Conservation (phyloP, 1,140 invertebrate genomes). For the Drosophila pallidifrons region DNA sequence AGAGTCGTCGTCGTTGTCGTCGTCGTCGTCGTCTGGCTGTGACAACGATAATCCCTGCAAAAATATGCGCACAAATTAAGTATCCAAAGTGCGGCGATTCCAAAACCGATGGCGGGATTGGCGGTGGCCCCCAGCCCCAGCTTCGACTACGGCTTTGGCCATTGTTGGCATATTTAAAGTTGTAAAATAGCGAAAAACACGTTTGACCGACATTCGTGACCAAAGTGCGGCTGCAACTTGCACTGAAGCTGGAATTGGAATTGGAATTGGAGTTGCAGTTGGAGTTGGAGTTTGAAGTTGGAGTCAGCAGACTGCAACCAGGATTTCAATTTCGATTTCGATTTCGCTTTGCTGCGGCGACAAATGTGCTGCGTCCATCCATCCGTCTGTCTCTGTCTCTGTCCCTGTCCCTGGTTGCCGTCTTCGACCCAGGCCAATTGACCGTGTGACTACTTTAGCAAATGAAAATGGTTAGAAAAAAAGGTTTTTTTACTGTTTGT, state of each 20-base stretch:
- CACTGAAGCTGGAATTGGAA: slow-evolving; percentile 13
- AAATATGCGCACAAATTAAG: slow-evolving; percentile 83
- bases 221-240: slow-evolving; percentile 65
- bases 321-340: slow-evolving; percentile 80
- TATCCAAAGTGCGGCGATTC: slow-evolving; percentile 51
- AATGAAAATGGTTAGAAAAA: slow-evolving; percentile 75
- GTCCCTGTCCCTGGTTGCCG: slow-evolving; percentile 7
- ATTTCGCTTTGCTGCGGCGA: slow-evolving; percentile 71
- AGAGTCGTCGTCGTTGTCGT: neutral
- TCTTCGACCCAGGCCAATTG: slow-evolving; percentile 41
- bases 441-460: slow-evolving; percentile 83
- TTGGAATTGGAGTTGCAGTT: slow-evolving; percentile 8
- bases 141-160: slow-evolving; percentile 19
- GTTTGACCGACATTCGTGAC: slow-evolving; percentile 83
- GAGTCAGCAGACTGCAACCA: slow-evolving; percentile 29
- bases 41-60: slow-evolving; percentile 76
- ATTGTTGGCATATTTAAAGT: slow-evolving; percentile 84
- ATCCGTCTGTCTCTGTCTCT: neutral
- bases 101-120: slow-evolving; percentile 6
- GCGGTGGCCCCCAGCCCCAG: neutral
- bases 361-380: slow-evolving; percentile 64
- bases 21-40: slow-evolving; percentile 25
- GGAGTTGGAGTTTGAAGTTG: slow-evolving; percentile 24
- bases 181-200: slow-evolving; percentile 83
- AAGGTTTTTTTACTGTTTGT: slow-evolving; percentile 28